Conservation (phyloP, 2,888 invertebrate genomes). For the Drosophila peninsularis region DNA sequence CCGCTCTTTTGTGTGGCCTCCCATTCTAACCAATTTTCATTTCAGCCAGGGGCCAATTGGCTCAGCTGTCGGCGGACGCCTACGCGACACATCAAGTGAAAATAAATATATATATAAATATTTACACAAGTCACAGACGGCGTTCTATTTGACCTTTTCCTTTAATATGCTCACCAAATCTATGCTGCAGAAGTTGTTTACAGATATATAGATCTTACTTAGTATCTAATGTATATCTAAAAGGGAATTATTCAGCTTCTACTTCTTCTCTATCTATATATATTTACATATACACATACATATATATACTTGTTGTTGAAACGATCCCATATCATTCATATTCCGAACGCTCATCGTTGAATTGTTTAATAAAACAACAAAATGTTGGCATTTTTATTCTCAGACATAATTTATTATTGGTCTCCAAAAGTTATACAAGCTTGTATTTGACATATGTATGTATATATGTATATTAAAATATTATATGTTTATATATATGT, state of each 20-base stretch:
- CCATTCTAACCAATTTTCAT: constrained; percentile 13
- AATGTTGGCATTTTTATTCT: constrained; percentile 56
- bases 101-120: constrained; percentile 21
- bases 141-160: constrained; percentile 33
- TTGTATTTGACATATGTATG: constrained; percentile 66
- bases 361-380: constrained; percentile 74
- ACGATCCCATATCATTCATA: constrained; percentile 6
- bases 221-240: background rate
- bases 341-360: constrained; percentile 13
- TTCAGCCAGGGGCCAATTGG: constrained; percentile 52
- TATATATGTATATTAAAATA: constrained; percentile 61
- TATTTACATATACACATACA: constrained; percentile 43
- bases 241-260: too few species aligned
- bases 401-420: constrained; percentile 67
- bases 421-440: constrained; percentile 63
- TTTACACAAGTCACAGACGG: constrained; percentile 7
- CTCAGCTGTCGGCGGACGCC: constrained; percentile 43
- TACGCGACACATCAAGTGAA: constrained; percentile 33
- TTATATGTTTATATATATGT: constrained; percentile 37
- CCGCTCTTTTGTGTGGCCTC: background rate
- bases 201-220: background rate
- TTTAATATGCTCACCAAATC: constrained; percentile 24
- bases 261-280: background rate
- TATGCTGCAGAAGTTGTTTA: background rate
- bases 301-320: constrained; percentile 25